Conservation (phyloP, 2,113 vertebrate species). For the Cathartes aura region DNA sequence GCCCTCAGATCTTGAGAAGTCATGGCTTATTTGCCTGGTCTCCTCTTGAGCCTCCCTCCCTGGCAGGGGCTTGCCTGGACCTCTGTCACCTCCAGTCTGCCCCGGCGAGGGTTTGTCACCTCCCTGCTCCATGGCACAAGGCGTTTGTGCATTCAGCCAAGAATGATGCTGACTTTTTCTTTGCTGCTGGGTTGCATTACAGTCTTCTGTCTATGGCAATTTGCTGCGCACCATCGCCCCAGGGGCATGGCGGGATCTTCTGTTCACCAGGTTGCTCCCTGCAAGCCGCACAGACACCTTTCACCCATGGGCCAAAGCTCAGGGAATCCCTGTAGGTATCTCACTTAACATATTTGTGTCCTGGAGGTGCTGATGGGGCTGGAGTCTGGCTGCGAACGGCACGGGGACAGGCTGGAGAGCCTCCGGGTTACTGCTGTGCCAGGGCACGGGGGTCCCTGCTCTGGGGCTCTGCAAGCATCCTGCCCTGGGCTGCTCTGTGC, state of each 20-base stretch:
- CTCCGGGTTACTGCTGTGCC: not conserved
- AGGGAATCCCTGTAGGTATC: not conserved
- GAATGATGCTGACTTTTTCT: not conserved
- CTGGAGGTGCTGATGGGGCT: not conserved
- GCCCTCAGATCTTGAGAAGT: not conserved
- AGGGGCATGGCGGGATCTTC: not conserved
- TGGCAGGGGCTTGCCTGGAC: not conserved
- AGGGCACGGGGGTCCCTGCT: fast-evolving
- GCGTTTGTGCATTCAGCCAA: not conserved
- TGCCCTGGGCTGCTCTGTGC: not conserved
- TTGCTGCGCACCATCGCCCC: not conserved
- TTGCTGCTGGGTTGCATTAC: not conserved
- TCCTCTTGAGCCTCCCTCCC: not conserved
- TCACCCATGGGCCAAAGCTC: not conserved
- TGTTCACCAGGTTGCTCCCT: not conserved
- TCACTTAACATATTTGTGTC: fast-evolving
- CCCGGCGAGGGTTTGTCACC: not conserved
- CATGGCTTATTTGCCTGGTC: not conserved
- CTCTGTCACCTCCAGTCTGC: fast-evolving
- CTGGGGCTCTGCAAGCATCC: not conserved
- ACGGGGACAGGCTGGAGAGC: not conserved
- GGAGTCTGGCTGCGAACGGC: fast-evolving
- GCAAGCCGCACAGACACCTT: not conserved
- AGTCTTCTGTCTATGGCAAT: not conserved
- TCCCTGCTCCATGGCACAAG: fast-evolving